These are phyloP conservation scores for Burhinus oedicnemus DNA, from an alignment of 2,113 vertebrate genomes.

Conservation along the genomic window DNA sequence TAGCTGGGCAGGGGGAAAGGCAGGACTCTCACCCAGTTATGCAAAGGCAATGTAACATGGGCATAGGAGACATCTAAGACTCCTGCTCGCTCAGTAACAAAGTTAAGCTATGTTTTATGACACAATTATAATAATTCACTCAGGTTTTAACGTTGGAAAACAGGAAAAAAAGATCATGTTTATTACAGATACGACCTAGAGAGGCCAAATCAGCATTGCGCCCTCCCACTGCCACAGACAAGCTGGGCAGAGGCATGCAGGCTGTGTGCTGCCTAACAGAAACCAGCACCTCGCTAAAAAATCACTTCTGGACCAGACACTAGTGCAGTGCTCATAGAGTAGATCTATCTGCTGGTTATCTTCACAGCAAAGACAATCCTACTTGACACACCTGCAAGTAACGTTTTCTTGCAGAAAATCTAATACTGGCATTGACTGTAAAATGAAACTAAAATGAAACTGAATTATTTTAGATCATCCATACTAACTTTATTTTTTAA, in stretches of 20 bases:
- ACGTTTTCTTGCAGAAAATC: background rate
- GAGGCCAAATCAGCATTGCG: background rate
- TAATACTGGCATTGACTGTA: background rate
- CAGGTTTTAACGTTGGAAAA: background rate
- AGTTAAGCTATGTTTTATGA: background rate
- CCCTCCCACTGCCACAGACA: background rate
- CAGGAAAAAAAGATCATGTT: background rate
- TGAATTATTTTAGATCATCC: background rate
- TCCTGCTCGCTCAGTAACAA: background rate
- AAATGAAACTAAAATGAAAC: background rate
- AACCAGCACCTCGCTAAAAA: background rate
- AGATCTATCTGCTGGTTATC: background rate
- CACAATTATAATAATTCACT: background rate
- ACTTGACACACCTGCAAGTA: constrained; percentile 18
- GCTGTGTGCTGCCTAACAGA: background rate
- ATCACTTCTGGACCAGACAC: accelerated
- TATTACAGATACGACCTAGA: background rate
- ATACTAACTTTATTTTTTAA: background rate
- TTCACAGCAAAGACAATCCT: background rate
- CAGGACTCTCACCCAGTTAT: background rate
- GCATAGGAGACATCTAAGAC: background rate
- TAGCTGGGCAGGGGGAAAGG: background rate
- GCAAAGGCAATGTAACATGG: background rate
- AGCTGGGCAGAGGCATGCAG: background rate
- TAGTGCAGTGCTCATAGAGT: background rate